phyloP scores from a whole-genome alignment of 2,888 invertebrate species.

The Pomacea canaliculata region DNA sequence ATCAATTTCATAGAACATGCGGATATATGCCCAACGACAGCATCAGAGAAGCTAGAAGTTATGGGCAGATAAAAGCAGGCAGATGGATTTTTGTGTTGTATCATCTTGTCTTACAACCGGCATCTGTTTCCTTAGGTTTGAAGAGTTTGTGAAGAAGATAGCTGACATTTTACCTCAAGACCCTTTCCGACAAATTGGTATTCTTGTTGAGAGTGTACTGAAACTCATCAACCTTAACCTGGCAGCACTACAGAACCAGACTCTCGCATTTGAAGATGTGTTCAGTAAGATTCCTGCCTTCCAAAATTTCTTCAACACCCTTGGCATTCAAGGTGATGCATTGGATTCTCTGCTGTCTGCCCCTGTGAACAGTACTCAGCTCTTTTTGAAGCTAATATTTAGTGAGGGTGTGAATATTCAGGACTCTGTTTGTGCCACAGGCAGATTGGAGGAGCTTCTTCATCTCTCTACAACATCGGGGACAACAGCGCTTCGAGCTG shows the following conservation, averaged over 20 bases:
- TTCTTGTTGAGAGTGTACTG: slow-evolving; percentile 37
- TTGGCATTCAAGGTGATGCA: slow-evolving; percentile 36
- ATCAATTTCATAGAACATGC: too few species aligned
- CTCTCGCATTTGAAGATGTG: slow-evolving; percentile 36
- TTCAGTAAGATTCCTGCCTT: slow-evolving; percentile 36
- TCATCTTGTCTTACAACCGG: too few species aligned
- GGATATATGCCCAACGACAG: too few species aligned
- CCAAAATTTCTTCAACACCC: slow-evolving; percentile 32
- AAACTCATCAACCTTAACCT: slow-evolving; percentile 38
- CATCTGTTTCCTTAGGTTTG: too few species aligned
- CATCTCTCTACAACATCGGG: slow-evolving; percentile 31
- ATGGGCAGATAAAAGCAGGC: too few species aligned
- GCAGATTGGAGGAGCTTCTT: slow-evolving; percentile 31
- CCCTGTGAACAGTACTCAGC: slow-evolving; percentile 36
- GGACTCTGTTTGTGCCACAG: slow-evolving; percentile 27
- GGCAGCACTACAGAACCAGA: slow-evolving; percentile 29
- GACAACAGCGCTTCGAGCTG: slow-evolving; percentile 31
- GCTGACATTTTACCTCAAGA: slow-evolving; percentile 27
- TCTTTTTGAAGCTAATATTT: slow-evolving; percentile 33
- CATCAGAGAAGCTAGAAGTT: too few species aligned
- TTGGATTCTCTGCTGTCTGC: slow-evolving; percentile 36
- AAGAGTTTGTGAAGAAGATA: too few species aligned
- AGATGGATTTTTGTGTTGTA: too few species aligned
- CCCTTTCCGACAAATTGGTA: slow-evolving; percentile 32
- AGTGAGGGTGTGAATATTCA: slow-evolving; percentile 18